Base-by-base conservation (phyloP, 2,888 invertebrate species). In the Allophyes oxyacanthae region DNA sequence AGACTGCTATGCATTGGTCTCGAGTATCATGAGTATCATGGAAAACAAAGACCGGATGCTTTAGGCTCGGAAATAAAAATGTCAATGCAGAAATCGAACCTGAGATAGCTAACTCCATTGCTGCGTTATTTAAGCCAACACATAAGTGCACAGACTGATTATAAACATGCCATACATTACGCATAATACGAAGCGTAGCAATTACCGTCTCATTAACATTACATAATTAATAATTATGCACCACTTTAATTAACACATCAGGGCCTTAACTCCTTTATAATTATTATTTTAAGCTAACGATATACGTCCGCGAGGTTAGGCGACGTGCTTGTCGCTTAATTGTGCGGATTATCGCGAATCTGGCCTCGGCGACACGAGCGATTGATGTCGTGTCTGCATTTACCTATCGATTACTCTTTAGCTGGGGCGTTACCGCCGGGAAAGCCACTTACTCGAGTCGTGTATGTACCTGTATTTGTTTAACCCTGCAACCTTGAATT, bases 241-340 rank as follows among this genome's bases (percentile, higher is more conserved):
- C 33, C 25, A 57, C 30, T 63, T 57, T 15, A 57, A 56, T 49
- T 50, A 41, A 34, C 30, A 38, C 37, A 37, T 9, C 42, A 52
- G 20, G 28, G 36, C 36, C 8, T 14, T 28, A 14, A 51, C 45
- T 57, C 30, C 30, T 25, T 28, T 46, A 41, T 51, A 55, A 62
- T 69, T 72, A 62, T 59, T 54, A 69, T 61, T 65, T 72, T 43
- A 67, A 64, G 64, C 64, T 64, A n/a, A 54, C 55, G 66, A 67
- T 50, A 59, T 55, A 59, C 54, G 53, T 43, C 33, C 50, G 46
- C 25, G 54, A 59, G 64, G 49, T 46, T 52, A 63, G 33, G 28
- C 50, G 51, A 83, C 90, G 89, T 91, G 91, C 85, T 75, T 60
- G 64, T 42, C 43, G 79, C 73, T 81, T 87, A 85, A 89, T 89